Percentiles rank a stretch among this genome's conserved stretches.
phyloP scores from a whole-genome alignment of 2,888 invertebrate genomes.

The Heliconius hortense region DNA sequence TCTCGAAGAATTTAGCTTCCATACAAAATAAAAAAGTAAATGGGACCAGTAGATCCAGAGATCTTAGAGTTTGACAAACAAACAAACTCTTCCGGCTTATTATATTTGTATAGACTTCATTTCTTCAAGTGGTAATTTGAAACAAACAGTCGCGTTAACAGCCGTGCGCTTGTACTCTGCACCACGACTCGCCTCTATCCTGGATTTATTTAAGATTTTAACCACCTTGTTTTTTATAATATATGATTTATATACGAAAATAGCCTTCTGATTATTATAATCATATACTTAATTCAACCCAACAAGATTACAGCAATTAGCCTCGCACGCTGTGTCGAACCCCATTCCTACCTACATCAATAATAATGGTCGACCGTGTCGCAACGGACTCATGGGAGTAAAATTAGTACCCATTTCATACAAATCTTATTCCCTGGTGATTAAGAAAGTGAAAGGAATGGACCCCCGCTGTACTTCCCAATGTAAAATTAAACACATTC shows the following conservation, averaged over 20 bases:
- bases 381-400: slow-evolving; percentile 18
- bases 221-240: background rate
- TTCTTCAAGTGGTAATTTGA: too few relatives aligned
- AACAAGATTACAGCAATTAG: slow-evolving; percentile 13
- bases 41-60: too few relatives aligned
- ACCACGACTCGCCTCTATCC: too few relatives aligned
- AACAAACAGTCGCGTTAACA: too few relatives aligned
- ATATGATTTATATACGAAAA: background rate
- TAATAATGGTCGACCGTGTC: slow-evolving; percentile 22
- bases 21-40: too few relatives aligned
- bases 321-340: background rate
- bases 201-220: too few relatives aligned
- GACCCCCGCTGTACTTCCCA: slow-evolving; percentile 44
- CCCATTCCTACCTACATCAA: background rate
- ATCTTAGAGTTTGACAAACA: too few relatives aligned
- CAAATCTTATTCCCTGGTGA: slow-evolving; percentile 27
- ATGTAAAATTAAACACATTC: slow-evolving; percentile 45
- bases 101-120: too few relatives aligned
- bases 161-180: too few relatives aligned
- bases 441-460: slow-evolving; percentile 27
- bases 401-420: slow-evolving; percentile 14
- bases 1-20: too few relatives aligned
- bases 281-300: background rate
- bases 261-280: background rate
- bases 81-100: too few relatives aligned